A percentile compares a stretch with the other conserved stretches of the same genome.
These are phyloP conservation scores for Podocnemis expansa DNA, from an alignment of 2,113 vertebrate genomes.

Conservation along the genomic window DNA sequence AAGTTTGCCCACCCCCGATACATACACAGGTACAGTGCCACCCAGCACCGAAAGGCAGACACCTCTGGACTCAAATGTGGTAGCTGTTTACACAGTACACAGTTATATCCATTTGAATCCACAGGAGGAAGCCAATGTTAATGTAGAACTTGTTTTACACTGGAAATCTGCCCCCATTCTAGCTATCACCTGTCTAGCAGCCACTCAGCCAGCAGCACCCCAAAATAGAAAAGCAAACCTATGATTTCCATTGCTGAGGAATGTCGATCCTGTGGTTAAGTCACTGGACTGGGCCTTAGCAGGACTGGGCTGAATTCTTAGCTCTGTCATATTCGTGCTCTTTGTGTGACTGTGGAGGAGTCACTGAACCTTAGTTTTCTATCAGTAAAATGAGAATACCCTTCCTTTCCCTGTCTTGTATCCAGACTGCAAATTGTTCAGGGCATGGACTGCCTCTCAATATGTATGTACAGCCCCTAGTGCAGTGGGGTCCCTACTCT, in stretches of 20 bases:
- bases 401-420: background rate
- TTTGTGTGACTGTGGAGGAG: background rate
- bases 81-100: background rate
- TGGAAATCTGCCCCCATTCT: rapidly evolving
- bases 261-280: background rate
- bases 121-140: background rate
- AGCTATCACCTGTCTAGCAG: background rate
- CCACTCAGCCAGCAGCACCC: background rate
- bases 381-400: background rate
- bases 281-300: background rate
- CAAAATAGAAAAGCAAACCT: background rate
- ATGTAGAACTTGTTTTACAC: background rate
- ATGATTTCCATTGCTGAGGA: background rate
- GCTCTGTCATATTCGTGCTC: background rate
- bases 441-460: background rate
- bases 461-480: background rate
- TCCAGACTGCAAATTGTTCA: background rate
- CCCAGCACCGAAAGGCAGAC: background rate
- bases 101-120: rapidly evolving
- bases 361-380: background rate
- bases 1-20: too few relatives aligned
- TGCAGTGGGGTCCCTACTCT: background rate
- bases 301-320: background rate
- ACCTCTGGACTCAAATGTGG: background rate
- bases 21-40: rapidly evolving